These are phyloP conservation scores for Laticauda colubrina DNA, from an alignment of 2,113 vertebrate genomes.

Conservation along the genomic window DNA sequence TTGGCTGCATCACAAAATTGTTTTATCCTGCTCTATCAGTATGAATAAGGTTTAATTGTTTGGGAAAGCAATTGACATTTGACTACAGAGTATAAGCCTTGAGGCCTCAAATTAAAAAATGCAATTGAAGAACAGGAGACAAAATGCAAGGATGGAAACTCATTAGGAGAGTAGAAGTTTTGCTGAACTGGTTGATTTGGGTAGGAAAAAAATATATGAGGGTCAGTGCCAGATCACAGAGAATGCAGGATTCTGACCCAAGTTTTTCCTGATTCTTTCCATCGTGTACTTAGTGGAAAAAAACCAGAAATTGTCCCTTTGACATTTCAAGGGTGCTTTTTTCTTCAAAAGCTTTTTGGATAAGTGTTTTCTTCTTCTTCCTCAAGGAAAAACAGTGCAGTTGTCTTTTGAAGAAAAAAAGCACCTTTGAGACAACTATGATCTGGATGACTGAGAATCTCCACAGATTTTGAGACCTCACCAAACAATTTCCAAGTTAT, in stretches of 20 bases:
- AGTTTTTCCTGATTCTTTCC: background rate
- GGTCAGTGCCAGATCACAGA: background rate
- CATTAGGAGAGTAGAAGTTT: slow-evolving; percentile 14
- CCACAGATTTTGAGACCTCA: background rate
- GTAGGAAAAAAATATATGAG: background rate
- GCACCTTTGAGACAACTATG: background rate
- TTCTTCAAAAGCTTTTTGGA: background rate
- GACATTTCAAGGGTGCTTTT: background rate
- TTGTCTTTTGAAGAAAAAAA: background rate
- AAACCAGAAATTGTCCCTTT: no score
- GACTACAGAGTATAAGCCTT: background rate
- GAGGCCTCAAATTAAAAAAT: background rate
- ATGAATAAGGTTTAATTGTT: background rate
- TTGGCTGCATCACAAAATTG: background rate
- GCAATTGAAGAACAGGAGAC: background rate
- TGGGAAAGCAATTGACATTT: background rate
- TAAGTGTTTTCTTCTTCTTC: background rate
- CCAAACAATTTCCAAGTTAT: background rate
- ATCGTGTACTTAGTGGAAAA: background rate
- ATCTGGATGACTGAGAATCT: background rate
- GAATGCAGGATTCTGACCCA: background rate
- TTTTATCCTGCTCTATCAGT: background rate
- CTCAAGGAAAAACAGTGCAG: background rate
- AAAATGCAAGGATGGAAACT: background rate
- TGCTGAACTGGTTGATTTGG: background rate